phyloP scores from a whole-genome alignment of 2,888 invertebrate genomes.

The Quadriops clusia region DNA sequence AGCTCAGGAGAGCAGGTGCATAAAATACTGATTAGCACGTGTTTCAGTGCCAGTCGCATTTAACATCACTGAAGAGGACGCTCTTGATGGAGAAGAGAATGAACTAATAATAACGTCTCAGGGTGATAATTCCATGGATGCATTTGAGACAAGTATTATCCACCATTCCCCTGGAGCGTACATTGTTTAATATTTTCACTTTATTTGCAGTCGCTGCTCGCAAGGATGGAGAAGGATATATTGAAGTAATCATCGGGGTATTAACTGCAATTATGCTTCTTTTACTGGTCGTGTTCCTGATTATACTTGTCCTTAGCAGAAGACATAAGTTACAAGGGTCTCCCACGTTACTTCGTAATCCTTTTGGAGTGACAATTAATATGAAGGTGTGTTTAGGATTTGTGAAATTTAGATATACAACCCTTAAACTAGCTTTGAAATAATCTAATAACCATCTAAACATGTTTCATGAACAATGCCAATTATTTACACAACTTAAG shows the following conservation, averaged over 20 bases:
- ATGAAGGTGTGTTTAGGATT: too few relatives aligned
- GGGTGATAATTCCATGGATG: conserved; percentile 39
- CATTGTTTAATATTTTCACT: conserved; percentile 5
- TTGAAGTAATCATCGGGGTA: conserved; percentile 50
- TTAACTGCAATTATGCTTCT: conserved; percentile 54
- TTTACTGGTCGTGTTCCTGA: conserved; percentile 48
- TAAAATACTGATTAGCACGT: conserved; percentile 20
- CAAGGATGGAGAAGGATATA: conserved; percentile 45
- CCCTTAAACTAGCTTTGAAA: too few relatives aligned
- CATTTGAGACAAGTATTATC: conserved; percentile 47
- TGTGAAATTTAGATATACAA: conserved; percentile 12
- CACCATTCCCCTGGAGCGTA: neutral
- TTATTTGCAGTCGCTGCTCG: conserved; percentile 41
- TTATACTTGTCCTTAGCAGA: conserved; percentile 48
- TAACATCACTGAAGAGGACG: conserved; percentile 42
- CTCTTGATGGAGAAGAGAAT: conserved; percentile 38
- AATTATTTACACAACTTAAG: too few relatives aligned
- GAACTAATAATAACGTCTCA: conserved; percentile 42
- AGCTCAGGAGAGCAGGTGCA: too few relatives aligned
- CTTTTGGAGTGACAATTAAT: conserved; percentile 52
- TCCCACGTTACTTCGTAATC: conserved; percentile 48
- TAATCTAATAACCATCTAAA: too few relatives aligned
- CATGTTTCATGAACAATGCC: too few relatives aligned
- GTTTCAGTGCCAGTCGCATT: conserved; percentile 31
- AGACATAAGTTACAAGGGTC: conserved; percentile 50